phyloP scores from a whole-genome alignment of 1,140 invertebrate species.

The Ridgeia piscesae region DNA sequence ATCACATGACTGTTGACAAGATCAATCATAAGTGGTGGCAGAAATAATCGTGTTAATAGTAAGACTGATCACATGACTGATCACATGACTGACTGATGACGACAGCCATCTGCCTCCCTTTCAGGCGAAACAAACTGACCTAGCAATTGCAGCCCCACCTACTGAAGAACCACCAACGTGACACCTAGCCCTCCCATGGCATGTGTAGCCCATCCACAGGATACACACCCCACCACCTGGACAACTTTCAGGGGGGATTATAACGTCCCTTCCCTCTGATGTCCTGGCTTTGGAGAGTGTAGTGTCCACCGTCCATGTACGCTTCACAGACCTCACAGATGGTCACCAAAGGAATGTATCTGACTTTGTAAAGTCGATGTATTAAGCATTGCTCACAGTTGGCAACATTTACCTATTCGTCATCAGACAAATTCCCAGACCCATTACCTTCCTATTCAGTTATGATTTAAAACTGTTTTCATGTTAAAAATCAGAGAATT shows the following conservation, averaged over 20 bases:
- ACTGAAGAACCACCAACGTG: not conserved
- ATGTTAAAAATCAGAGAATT: no score
- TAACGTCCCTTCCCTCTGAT: not conserved
- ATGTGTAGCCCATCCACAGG: not conserved
- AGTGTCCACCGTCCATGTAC: not conserved
- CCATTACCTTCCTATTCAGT: no score
- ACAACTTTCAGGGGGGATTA: no score
- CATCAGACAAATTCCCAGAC: no score
- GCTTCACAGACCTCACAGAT: not conserved
- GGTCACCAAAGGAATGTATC: not conserved
- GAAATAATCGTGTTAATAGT: not conserved
- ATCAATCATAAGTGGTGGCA: no score
- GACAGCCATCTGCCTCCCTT: not conserved
- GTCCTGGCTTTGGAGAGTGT: not conserved
- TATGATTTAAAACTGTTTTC: no score
- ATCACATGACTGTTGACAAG: no score
- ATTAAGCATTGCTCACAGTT: no score
- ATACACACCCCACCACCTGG: no score
- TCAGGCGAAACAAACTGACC: not conserved
- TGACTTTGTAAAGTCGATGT: not conserved
- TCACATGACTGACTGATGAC: not conserved
- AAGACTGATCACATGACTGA: not conserved
- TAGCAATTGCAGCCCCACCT: not conserved
- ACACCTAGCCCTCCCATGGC: not conserved
- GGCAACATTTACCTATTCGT: no score